Evolutionary conservation across 2,888 invertebrate species (phyloP), one percentile per base, ranked within the genome.

Genomic region (Heliconius sara): DNA sequence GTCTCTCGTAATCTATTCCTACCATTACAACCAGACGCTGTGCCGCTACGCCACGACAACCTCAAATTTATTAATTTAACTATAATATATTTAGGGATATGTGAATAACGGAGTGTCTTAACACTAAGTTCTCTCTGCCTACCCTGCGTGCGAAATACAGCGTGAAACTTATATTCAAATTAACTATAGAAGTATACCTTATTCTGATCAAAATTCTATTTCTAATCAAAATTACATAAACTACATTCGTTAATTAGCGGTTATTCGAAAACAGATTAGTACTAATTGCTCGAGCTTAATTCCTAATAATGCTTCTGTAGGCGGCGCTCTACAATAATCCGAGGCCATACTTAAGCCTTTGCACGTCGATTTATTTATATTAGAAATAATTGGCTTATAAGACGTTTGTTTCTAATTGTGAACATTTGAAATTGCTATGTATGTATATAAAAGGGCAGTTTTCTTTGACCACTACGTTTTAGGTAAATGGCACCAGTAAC

Each of bases 281-380:
- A 68, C 47, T 63, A 75, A 79, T 79, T 73, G 77, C 43, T 39
- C 75, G 77, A n/a, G 60, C 60, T 79, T 77, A 77, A 81, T 81
- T 75, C 75, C 77, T 79, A 79, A 79, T 79, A 79, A 78, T 79
- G 39, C 30, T 66, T 68, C 34, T 72, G 75, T 67, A 34, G 60
- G 67, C 75, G 65, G 27, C 63, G 19, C 65, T 47, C 43, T 27
- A 47, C 60, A 25, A 60, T 75, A 75, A 75, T 75, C 65, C 75
- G 6, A 75, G 52, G 13, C 75, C 27, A 65, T 43, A 27, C 22
- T 63, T 66, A 47, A 65, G 65, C 65, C 70, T 43, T 70, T 75
- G 25, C 43, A 47, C 27, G n/a, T 22, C 39, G 43, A 65, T 27
- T 75, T 7, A 25, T 75, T 22, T 27, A 47, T 75, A 47, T 60